Conservation (phyloP, 2,888 invertebrate genomes). For the Oligia latruncula region DNA sequence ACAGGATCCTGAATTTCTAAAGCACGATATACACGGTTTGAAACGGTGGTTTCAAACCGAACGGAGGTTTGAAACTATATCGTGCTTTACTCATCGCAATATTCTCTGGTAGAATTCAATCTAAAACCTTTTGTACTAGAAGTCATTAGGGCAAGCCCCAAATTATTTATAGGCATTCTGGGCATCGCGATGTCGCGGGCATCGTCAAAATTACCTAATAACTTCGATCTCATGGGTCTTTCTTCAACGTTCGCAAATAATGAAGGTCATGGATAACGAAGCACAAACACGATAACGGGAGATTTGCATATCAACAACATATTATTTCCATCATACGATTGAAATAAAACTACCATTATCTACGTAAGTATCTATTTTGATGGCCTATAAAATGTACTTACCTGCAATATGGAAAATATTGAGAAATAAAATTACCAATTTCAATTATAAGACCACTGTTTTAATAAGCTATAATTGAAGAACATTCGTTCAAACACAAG, state of each 20-base stretch:
- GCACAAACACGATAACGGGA: conserved; percentile 25
- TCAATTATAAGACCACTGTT: not conserved
- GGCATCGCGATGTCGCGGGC: conserved; percentile 38
- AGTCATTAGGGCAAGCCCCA: not conserved
- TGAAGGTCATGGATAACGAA: conserved; percentile 45
- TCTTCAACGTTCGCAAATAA: conserved; percentile 1
- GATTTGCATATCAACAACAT: conserved; percentile 29
- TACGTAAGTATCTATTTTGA: not conserved
- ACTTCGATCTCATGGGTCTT: not conserved
- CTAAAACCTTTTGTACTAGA: not conserved
- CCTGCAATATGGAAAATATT: not conserved
- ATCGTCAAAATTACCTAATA: conserved; percentile 15
- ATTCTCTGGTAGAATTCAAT: no score
- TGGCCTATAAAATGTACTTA: not conserved
- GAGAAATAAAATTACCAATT: not conserved
- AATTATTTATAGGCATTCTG: conserved; percentile 1
- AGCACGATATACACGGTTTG: no score
- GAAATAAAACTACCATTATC: conserved; percentile 20
- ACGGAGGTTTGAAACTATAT: no score
- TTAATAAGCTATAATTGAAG: not conserved
- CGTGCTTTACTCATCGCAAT: no score
- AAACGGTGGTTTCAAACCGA: no score
- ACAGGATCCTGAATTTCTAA: conserved; percentile 2
- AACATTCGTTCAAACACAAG: conserved; percentile 15
- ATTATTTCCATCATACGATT: conserved; percentile 13